phyloP scores from a whole-genome alignment of 2,113 vertebrate genomes.

The Silurus asotus region DNA sequence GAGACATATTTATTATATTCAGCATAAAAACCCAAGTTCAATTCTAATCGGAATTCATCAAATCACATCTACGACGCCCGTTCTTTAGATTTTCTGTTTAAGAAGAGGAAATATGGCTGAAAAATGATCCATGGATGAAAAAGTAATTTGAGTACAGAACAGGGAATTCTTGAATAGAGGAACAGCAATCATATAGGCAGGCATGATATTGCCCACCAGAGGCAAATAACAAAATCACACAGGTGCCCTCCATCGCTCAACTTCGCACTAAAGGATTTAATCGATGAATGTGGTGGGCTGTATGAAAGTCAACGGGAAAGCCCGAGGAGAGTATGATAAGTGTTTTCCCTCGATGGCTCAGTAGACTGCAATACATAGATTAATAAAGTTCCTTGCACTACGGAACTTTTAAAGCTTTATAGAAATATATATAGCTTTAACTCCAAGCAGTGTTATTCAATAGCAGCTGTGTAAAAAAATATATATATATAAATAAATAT shows the following conservation, averaged over 20 bases:
- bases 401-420: background rate
- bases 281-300: constrained; percentile 45
- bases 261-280: constrained; percentile 36
- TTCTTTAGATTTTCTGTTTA: constrained; percentile 35
- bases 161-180: constrained; percentile 19
- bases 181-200: constrained; percentile 42
- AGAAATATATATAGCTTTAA: too few relatives aligned
- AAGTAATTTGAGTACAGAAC: constrained; percentile 9
- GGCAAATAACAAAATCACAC: constrained; percentile 57
- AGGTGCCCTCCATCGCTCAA: constrained; percentile 49
- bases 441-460: too few relatives aligned
- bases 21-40: background rate
- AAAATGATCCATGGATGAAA: constrained; percentile 9
- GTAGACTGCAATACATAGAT: constrained; percentile 33
- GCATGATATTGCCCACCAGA: constrained; percentile 44
- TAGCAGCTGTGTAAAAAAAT: too few relatives aligned
- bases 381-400: constrained; percentile 28
- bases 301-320: constrained; percentile 46
- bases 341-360: constrained; percentile 37
- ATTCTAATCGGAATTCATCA: background rate
- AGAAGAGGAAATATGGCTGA: constrained; percentile 31
- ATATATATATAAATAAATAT: too few relatives aligned
- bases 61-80: constrained; percentile 21
- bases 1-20: constrained; percentile 1
- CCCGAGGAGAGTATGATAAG: constrained; percentile 41